phyloP scores from a whole-genome alignment of 2,113 vertebrate genomes.

The Plotosus lineatus region DNA sequence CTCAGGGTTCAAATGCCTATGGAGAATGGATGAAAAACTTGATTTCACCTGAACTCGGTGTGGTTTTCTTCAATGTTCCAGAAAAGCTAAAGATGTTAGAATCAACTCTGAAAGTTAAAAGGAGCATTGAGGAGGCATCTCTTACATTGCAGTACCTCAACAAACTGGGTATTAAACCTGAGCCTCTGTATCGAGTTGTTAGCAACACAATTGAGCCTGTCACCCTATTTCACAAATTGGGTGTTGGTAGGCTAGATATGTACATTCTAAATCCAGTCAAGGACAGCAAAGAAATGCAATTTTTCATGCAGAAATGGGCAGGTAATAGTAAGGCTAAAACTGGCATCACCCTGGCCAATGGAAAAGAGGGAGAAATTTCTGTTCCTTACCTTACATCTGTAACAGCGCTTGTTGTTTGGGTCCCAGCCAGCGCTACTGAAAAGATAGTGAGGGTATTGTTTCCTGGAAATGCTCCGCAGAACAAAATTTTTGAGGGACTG shows the following conservation, averaged over 20 bases:
- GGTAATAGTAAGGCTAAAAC: conserved; percentile 99
- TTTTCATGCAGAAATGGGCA: conserved; percentile 98
- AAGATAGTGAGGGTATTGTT: conserved; percentile 97
- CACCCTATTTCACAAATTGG: conserved; percentile 96
- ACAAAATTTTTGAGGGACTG: conserved; percentile 95
- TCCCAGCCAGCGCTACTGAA: conserved; percentile 90
- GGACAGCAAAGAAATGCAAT: conserved; percentile 99
- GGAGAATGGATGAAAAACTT: conserved; percentile 96
- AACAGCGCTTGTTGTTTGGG: conserved; percentile 95
- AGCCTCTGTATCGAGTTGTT: conserved; percentile 89
- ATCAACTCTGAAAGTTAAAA: conserved; percentile 88
- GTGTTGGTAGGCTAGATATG: conserved; percentile 95
- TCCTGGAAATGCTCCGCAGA: conserved; percentile 97
- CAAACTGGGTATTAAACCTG: conserved; percentile 89
- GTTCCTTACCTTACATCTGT: conserved; percentile 97
- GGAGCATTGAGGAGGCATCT: conserved; percentile 94
- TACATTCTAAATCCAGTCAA: conserved; percentile 95
- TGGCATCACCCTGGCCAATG: conserved; percentile 86
- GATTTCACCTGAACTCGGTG: conserved; percentile 94
- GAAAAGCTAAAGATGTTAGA: conserved; percentile 91
- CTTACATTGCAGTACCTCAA: conserved; percentile 91
- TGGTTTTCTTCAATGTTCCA: conserved; percentile 96
- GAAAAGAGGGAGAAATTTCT: conserved; percentile 97
- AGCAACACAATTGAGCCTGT: conserved; percentile 93
- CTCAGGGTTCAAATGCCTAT: conserved; percentile 87